A percentile compares a stretch with the other conserved stretches of the same genome.
phyloP scores from a whole-genome alignment of 2,888 invertebrate genomes.

The Dicycla oo region DNA sequence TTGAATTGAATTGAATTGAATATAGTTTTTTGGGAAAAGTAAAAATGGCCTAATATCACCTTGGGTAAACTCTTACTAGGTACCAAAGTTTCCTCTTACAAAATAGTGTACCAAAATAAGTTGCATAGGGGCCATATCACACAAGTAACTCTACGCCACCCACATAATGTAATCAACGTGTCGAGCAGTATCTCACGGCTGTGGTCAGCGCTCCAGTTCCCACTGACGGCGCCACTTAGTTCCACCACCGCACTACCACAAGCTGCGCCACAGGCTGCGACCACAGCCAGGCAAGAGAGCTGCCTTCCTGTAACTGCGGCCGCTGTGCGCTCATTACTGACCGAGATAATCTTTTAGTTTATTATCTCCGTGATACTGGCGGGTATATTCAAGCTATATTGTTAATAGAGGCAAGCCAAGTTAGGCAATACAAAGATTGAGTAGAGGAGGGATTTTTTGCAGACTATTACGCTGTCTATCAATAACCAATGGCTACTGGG shows the following conservation, averaged over 20 bases:
- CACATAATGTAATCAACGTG: conserved; percentile 1
- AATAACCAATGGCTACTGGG: neutral
- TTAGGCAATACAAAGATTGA: neutral
- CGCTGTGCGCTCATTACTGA: conserved; percentile 2
- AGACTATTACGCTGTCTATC: neutral
- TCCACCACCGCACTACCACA: conserved; percentile 28
- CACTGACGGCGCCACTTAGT: conserved; percentile 22
- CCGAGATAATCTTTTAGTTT: neutral
- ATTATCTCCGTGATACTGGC: neutral
- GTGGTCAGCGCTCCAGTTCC: conserved; percentile 42
- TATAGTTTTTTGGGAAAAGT: neutral
- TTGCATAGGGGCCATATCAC: neutral
- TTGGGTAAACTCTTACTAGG: neutral
- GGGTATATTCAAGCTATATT: neutral
- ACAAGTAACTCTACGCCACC: neutral
- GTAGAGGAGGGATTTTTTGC: neutral
- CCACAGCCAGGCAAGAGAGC: conserved; percentile 4
- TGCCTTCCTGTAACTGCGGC: neutral
- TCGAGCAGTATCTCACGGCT: conserved; percentile 22
- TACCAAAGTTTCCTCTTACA: neutral
- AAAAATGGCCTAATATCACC: neutral
- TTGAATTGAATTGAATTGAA: too few relatives aligned
- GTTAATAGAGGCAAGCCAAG: neutral
- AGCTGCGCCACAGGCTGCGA: conserved; percentile 1
- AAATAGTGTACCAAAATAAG: neutral